Base-by-base conservation (phyloP, 37 sponge, comb jelly and placozoan genomes). In the Beroe forskalii region DNA sequence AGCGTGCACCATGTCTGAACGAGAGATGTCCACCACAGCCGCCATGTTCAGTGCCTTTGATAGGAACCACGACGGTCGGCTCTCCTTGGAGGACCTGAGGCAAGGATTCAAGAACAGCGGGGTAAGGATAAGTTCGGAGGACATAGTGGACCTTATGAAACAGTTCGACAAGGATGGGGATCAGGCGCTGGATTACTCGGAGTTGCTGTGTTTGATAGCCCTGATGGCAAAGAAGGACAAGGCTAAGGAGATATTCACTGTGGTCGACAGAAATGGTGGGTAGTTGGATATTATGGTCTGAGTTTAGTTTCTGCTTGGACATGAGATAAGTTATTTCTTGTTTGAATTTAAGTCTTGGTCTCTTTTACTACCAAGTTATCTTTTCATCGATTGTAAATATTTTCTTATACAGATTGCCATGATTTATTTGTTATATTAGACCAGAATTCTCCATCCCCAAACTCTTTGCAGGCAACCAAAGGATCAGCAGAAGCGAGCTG, bases 161-260 rank as follows among this genome's bases (percentile, higher is more conserved):
- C 31, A 20, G 75, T 72, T 72, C 35, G 75, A 72, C 30, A 72
- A 36, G 14, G 75, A 72, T 72, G 75, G 75, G 19, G 75, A 72
- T 20, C 32, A 20, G 14, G 40, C 37, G 9, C 40, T 72, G 39
- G 39, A 72, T 30, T 72, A 36, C 75, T 30, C 75, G 2, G 75
- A 72, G 40, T 36, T 72, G 75, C 30, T 72, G 40, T 19, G 32
- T 3, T 19, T 72, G 14, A 72, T 72, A 39, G 75, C 75, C 12
- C 14, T 23, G 14, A 19, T 72, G 30, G 39, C 31, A 23, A 72
- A 72, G 75, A 30, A 23, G 33, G 30, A 37, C 40, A 37, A 33
- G 75, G 75, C 37, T 3, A 72, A 39, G 39, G 75, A 37, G 40
- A 33, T 72, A 35, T 72, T 72, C 20, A 37, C 31, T 30, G 75